phyloP scores from a whole-genome alignment of 2,113 vertebrate species.

The Mystacornis crossleyi region DNA sequence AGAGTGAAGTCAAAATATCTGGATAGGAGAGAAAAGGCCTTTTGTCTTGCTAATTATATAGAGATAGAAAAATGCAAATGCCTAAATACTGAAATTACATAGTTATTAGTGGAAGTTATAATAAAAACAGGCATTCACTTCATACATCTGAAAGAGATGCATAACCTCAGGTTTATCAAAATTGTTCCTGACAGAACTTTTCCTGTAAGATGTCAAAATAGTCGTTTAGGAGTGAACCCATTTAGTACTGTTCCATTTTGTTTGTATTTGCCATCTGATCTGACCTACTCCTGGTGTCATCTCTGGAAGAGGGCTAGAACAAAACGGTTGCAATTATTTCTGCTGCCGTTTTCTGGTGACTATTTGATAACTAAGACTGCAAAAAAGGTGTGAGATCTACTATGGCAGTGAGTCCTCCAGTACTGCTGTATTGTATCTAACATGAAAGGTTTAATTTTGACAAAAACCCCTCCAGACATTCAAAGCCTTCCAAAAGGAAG shows the following conservation, averaged over 20 bases:
- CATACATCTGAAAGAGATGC: background rate
- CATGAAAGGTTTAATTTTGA: background rate
- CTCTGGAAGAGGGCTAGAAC: background rate
- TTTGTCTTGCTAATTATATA: conserved; percentile 23
- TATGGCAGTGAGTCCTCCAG: background rate
- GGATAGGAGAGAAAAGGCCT: background rate
- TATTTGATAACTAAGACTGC: background rate
- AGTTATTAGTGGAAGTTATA: background rate
- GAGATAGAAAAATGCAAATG: conserved; percentile 22
- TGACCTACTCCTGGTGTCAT: background rate
- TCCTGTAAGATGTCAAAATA: conserved; percentile 13
- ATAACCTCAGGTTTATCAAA: conserved; percentile 17
- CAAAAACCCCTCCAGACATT: background rate
- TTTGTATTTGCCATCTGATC: background rate
- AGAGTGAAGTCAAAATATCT: conserved; percentile 10
- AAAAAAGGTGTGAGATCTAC: background rate
- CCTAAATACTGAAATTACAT: conserved; percentile 33
- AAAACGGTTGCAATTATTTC: background rate
- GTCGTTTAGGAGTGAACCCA: background rate
- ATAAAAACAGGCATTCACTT: conserved; percentile 36
- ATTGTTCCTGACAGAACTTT: background rate
- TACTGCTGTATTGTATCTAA: background rate
- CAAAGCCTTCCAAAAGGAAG: background rate
- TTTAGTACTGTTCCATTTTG: background rate
- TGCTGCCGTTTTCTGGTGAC: background rate